Percentiles rank a stretch among this genome's conserved stretches.
Conservation (phyloP, 2,888 invertebrate genomes). For the Scaptodrosophila latifasciaeformis region DNA sequence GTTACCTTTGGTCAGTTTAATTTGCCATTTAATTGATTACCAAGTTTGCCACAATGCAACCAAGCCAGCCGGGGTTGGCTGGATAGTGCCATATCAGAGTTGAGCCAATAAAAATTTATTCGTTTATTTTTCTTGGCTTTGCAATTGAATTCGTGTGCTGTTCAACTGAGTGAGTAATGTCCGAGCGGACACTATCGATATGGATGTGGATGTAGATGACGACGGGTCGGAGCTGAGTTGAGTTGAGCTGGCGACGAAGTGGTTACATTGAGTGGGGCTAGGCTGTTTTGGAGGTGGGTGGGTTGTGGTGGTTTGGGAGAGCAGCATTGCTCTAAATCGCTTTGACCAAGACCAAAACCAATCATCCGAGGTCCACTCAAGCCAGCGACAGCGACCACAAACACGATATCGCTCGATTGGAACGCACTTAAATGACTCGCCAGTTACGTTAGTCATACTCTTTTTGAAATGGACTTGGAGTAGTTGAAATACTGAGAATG, state of each 20-base stretch:
- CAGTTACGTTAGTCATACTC: no score
- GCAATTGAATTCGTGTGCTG: conserved; percentile 48
- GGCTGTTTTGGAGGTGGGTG: background rate
- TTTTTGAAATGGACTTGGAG: no score
- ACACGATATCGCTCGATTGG: conserved; percentile 35
- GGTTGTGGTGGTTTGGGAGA: conserved; percentile 20
- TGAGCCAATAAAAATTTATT: no score
- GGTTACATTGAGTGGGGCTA: background rate
- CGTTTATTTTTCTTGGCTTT: conserved; percentile 25
- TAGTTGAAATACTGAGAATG: no score
- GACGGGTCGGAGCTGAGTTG: background rate
- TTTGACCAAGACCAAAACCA: no score
- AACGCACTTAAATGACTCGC: conserved; percentile 44
- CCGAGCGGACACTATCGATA: no score
- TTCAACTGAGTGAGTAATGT: conserved; percentile 51
- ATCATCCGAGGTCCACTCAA: background rate
- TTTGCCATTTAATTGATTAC: no score
- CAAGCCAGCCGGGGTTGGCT: no score
- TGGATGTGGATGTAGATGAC: conserved; percentile 35
- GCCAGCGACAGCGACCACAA: no score
- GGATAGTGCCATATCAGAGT: no score
- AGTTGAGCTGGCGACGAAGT: conserved; percentile 1
- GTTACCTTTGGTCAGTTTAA: no score
- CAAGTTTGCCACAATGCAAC: no score
- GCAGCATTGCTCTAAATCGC: background rate